Evolutionary conservation across 2,888 invertebrate species (phyloP).

Genomic region (Macaria liturata): DNA sequence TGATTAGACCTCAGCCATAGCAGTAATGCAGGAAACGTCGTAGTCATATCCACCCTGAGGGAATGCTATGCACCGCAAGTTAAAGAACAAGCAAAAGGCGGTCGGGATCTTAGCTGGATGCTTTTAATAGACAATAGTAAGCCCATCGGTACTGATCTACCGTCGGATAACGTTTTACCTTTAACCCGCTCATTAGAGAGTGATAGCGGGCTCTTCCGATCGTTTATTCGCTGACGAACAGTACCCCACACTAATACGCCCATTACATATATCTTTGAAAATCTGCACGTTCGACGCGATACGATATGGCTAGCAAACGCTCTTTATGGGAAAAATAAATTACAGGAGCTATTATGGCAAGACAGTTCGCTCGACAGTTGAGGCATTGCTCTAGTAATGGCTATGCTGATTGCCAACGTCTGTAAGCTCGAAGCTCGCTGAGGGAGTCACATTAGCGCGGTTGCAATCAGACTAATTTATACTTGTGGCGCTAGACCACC

Average conservation of each 20-base stretch:
- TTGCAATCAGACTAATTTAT: conserved; percentile 44
- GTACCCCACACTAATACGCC: conserved; percentile 45
- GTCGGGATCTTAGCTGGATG: conserved; percentile 66
- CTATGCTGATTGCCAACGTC: conserved; percentile 54
- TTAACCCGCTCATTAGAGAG: conserved; percentile 61
- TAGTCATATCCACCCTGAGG: conserved; percentile 71
- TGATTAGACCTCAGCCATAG: conserved; percentile 61
- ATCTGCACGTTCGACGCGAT: conserved; percentile 47
- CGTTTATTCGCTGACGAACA: conserved; percentile 45
- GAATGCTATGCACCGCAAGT: conserved; percentile 68
- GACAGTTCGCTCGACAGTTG: conserved; percentile 43
- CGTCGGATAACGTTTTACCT: conserved; percentile 61
- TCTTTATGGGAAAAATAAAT: conserved; percentile 48
- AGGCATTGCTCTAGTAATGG: conserved; percentile 41
- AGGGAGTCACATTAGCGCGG: conserved; percentile 52
- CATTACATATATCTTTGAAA: conserved; percentile 50
- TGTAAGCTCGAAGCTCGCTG: conserved; percentile 39
- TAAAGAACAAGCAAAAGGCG: conserved; percentile 75
- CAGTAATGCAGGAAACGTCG: conserved; percentile 78
- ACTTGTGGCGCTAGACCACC: conserved; percentile 44
- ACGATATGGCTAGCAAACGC: conserved; percentile 40
- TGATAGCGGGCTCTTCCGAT: conserved; percentile 39
- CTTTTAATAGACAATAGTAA: conserved; percentile 78
- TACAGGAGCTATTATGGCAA: conserved; percentile 48
- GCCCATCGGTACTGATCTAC: conserved; percentile 61